A percentile compares a stretch with the other conserved stretches of the same genome.
phyloP scores from a whole-genome alignment of 2,113 vertebrate species.

The Onychorhynchus coronatus region DNA sequence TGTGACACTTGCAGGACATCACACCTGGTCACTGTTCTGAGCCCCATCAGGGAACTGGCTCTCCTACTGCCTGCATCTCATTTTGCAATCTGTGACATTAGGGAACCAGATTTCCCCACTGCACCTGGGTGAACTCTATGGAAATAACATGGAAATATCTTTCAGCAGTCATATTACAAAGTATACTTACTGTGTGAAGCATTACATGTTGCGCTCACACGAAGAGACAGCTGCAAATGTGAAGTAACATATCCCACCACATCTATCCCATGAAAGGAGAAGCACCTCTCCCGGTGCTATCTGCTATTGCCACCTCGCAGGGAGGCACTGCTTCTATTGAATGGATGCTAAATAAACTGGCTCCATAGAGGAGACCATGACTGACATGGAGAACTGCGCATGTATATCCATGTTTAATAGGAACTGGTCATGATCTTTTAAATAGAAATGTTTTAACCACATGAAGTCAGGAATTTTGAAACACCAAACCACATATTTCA shows the following conservation, averaged over 20 bases:
- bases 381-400: neutral
- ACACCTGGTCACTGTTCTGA: neutral
- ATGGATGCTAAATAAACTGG: neutral
- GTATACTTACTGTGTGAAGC: neutral
- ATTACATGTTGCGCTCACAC: neutral
- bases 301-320: neutral
- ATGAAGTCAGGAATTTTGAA: neutral
- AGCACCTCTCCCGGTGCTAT: neutral
- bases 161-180: neutral
- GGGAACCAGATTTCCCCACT: neutral
- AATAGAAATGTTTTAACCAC: neutral
- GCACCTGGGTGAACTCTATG: neutral
- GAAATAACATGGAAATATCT: neutral
- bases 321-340: neutral
- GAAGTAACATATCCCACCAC: neutral
- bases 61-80: neutral
- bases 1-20: neutral
- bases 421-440: neutral
- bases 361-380: neutral
- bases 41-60: neutral
- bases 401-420: neutral
- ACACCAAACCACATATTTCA: neutral
- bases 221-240: neutral
- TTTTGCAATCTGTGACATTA: neutral
- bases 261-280: neutral